Conservation (phyloP, 2,888 invertebrate genomes). For the Chironomus tentans region DNA sequence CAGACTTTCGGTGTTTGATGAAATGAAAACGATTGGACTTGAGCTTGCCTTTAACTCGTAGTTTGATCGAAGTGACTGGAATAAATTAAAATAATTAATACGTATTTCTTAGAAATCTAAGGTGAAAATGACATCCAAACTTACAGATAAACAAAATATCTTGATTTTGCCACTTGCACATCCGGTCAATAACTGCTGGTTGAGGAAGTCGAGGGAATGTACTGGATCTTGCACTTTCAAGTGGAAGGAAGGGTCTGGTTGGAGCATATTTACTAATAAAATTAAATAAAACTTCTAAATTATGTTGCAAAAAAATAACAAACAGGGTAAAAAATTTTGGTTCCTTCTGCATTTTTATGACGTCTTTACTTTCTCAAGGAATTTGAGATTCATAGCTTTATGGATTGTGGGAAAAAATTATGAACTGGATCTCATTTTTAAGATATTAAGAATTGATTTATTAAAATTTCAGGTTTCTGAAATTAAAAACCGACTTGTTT, state of each 20-base stretch:
- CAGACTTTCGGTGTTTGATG: constrained; percentile 50
- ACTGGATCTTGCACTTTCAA: constrained; percentile 45
- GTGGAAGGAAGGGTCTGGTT: constrained; percentile 1
- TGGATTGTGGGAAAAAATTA: too few relatives aligned
- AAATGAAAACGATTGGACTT: constrained; percentile 3
- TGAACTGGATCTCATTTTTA: too few relatives aligned
- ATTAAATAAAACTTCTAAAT: background rate
- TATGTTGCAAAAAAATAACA: background rate
- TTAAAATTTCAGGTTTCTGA: too few relatives aligned
- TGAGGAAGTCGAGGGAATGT: constrained; percentile 62
- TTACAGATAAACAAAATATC: constrained; percentile 14
- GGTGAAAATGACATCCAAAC: background rate
- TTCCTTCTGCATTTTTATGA: background rate
- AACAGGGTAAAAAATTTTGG: background rate
- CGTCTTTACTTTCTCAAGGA: background rate
- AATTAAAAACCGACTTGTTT: too few relatives aligned
- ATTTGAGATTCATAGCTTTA: too few relatives aligned
- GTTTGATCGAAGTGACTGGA: constrained; percentile 33
- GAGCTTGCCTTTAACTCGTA: constrained; percentile 16
- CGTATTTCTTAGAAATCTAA: background rate
- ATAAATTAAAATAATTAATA: constrained; percentile 45
- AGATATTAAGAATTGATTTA: too few relatives aligned
- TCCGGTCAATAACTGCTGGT: constrained; percentile 60
- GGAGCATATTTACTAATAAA: background rate
- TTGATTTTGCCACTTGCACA: constrained; percentile 52